A percentile compares a stretch with the other conserved stretches of the same genome.
Evolutionary conservation across 2,888 invertebrate species (phyloP).

Genomic region (Tenthredo scrophulariae): DNA sequence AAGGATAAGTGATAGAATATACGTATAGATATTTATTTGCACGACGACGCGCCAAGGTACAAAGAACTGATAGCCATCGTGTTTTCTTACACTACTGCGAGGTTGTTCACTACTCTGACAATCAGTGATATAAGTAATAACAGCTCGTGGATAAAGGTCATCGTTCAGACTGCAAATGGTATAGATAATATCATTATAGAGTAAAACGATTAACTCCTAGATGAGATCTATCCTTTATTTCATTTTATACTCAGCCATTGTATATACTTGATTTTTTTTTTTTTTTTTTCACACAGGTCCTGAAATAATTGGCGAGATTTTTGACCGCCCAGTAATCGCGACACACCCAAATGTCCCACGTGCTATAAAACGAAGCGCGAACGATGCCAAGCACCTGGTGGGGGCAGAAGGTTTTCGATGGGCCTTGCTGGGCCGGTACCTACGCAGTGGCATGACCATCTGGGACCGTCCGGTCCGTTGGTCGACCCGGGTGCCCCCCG

Average conservation of each 20-base stretch:
- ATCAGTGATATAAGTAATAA: constrained; percentile 33
- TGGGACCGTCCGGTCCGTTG: constrained; percentile 38
- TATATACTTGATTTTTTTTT: background rate
- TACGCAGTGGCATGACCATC: constrained; percentile 18
- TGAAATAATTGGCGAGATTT: background rate
- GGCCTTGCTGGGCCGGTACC: constrained; percentile 31
- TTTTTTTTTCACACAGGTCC: background rate
- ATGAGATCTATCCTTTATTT: background rate
- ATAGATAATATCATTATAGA: constrained; percentile 30
- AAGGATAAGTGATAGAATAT: background rate
- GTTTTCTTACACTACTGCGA: constrained; percentile 9
- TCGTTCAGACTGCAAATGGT: constrained; percentile 7
- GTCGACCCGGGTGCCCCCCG: constrained; percentile 53
- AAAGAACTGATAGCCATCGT: constrained; percentile 36
- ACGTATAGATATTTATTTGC: constrained; percentile 20
- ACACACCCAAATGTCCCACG: constrained; percentile 30
- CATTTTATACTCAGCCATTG: background rate
- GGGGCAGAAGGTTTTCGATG: background rate
- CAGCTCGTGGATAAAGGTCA: constrained; percentile 32
- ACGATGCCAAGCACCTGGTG: constrained; percentile 50
- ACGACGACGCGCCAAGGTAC: constrained; percentile 16
- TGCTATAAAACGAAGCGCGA: constrained; percentile 33
- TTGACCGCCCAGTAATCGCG: constrained; percentile 26
- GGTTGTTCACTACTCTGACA: constrained; percentile 15
- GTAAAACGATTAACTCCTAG: background rate